Evolutionary conservation across 2,888 invertebrate genomes (phyloP), one percentile per base, ranked within the genome.

Genomic region (Phengaris alcon): DNA sequence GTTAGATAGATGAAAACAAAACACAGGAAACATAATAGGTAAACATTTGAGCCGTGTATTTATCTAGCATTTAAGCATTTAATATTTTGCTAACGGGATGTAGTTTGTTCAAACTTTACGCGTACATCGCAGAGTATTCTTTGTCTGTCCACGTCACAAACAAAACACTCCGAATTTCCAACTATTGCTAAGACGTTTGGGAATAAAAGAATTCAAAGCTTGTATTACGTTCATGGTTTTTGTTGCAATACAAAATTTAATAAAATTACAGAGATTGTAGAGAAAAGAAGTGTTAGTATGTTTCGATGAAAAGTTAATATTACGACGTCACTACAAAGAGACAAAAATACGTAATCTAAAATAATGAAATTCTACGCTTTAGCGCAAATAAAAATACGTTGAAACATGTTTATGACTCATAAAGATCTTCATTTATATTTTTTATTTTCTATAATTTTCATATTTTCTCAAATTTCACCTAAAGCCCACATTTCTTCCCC

Each of bases 31-130:
- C 2, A 64, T 64, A 44, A 64, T 64, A 64, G 64, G 64, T 44
- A 64, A 64, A 64, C 64, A 64, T 64, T 64, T 64, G 64, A 35
- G 12, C 64, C 35, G 64, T 13, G 22, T 64, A 64, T 64, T 64
- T 64, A 7, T 70, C 70, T 54, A 54, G 22, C 22, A 22, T 54
- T 72, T 52, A 22, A 54, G 35, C 72, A 35, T 12, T 51, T 51
- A 54, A 54, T 72, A 35, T 51, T 72, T 72, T 22, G 35, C 22
- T 52, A 72, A 54, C 22, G 54, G 52, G 13, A 72, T 72, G 10
- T 52, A 72, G 52, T 72, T 54, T 54, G 72, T 72, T 72, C 54
- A 72, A 72, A 72, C 72, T 72, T 72, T 70, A 22, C 54, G 52
- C 10, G 51, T 13, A 35, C 68, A 46, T 35, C 13, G 51, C 54